Evolutionary conservation across 2,888 invertebrate species (phyloP).

Genomic region (Tiliacea citrago): DNA sequence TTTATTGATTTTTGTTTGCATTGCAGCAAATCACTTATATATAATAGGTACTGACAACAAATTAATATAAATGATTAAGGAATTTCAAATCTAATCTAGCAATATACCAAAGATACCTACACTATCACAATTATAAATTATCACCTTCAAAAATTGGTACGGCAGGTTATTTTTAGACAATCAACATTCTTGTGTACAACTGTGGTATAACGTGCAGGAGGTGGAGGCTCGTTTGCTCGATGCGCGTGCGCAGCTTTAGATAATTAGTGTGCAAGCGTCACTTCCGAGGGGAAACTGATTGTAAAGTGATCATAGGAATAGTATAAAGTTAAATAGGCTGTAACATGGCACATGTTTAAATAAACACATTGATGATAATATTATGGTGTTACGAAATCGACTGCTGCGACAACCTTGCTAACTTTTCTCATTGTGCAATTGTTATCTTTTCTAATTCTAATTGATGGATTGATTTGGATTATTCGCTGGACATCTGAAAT

Average conservation of each 20-base stretch:
- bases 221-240: conserved; percentile 24
- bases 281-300: conserved; percentile 29
- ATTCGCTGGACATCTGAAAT: background rate
- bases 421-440: background rate
- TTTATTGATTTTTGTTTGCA: background rate
- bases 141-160: conserved; percentile 10
- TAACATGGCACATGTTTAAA: background rate
- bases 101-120: background rate
- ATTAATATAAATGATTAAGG: background rate
- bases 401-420: background rate
- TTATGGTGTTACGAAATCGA: background rate
- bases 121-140: conserved; percentile 13
- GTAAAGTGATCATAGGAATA: background rate
- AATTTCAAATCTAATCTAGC: conserved; percentile 5
- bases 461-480: background rate
- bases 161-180: conserved; percentile 25
- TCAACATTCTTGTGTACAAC: conserved; percentile 50
- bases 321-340: background rate
- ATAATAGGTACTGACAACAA: too few relatives aligned
- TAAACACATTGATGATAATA: background rate
- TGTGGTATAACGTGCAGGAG: conserved; percentile 18
- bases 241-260: conserved; percentile 46
- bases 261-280: conserved; percentile 42
- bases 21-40: too few relatives aligned
- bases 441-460: background rate